Base-by-base conservation (phyloP, 2,888 invertebrate genomes). In the Watsonalla binaria region DNA sequence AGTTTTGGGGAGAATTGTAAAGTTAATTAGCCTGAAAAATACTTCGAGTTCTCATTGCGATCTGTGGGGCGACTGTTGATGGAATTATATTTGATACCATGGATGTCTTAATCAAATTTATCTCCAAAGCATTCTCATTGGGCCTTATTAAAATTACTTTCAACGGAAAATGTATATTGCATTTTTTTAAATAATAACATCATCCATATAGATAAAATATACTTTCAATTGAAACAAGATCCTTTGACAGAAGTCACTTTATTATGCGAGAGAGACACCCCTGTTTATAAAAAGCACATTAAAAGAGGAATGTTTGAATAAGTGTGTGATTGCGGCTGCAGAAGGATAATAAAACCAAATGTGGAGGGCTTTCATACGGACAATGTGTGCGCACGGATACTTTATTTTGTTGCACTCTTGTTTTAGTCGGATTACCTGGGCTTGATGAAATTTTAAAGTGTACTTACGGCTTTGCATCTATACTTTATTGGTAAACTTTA, bases 281-380 rank as follows among this genome's bases (percentile, higher is more conserved):
- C 69, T 76, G 81, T 79, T 79, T 80, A 74, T 77, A 86, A 84
- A 84, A 84, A 86, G 77, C 68, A 66, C 74, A 75, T 77, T 74
- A 73, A 76, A 76, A 77, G 65, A 63, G 74, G 75, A 79, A 82
- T 84, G 88, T 88, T 85, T 89, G 89, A 89, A 89, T 88, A 87
- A 84, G 81, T 87, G 84, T 86, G 86, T 88, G 89, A 89, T 88
- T 87, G 88, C 88, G 80, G 80, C 58, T 59, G 58, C 54, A 48
- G 58, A 58, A 60, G 58, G 24, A 58, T 47, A 59, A 62, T 54
- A 55, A 65, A 62, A 63, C 62, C 54, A 49, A 39, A 37, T 49
- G 49, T 39, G 39, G 49, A 49, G 42, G 24, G 33, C 47, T 52
- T 54, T 54, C 54, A 52, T 52, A 50, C 37, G 49, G 14, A 39